Percentiles rank a stretch among this genome's conserved stretches.
Evolutionary conservation across 2,113 vertebrate genomes (phyloP).

Genomic region (Narcine bancroftii): DNA sequence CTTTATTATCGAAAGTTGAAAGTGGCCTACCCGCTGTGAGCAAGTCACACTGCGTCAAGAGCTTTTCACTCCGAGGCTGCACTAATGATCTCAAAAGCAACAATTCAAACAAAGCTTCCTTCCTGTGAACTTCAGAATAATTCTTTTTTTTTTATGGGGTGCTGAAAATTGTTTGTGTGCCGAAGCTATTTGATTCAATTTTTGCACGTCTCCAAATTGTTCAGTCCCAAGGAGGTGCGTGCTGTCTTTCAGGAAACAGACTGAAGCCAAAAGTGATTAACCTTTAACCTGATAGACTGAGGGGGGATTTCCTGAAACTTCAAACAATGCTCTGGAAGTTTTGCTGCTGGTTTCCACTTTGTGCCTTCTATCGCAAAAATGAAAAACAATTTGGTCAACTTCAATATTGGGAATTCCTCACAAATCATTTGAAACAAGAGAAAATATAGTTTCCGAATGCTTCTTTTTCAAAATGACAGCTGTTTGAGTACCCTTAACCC

Average conservation of each 20-base stretch:
- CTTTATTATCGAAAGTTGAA: not conserved
- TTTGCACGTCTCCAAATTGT: not conserved
- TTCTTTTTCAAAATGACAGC: not conserved
- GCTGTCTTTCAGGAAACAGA: conserved; percentile 5
- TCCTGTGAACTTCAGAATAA: not conserved
- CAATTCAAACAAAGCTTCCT: not conserved
- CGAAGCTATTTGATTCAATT: not conserved
- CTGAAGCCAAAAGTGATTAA: not conserved
- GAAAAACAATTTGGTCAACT: not conserved
- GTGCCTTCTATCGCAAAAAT: not conserved
- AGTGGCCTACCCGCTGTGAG: not conserved
- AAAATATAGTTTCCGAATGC: not conserved
- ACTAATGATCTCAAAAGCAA: not conserved
- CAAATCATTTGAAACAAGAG: not conserved
- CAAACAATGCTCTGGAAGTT: not conserved
- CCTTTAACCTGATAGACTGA: not conserved
- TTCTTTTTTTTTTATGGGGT: not conserved
- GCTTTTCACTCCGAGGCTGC: not conserved
- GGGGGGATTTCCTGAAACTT: not conserved
- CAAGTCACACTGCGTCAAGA: not conserved
- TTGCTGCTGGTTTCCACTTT: conserved; percentile 6
- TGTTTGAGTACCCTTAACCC: not conserved
- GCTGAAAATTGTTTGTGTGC: not conserved
- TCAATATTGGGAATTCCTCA: not conserved
- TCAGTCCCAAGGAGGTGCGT: not conserved